Conservation (phyloP, 2,888 invertebrate genomes). For the Ernsta delagoae region DNA sequence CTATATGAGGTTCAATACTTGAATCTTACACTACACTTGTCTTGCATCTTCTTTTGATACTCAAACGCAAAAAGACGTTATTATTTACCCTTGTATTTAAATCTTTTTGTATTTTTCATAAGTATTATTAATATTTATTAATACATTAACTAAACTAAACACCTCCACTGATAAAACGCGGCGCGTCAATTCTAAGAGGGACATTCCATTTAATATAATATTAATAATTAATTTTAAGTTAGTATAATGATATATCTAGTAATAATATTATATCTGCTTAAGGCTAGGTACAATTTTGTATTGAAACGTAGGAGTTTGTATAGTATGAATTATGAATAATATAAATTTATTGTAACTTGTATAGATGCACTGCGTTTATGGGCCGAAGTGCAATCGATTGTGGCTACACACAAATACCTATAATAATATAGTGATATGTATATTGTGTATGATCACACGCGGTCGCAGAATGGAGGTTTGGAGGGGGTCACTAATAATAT, state of each 20-base stretch:
- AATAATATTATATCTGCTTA: constrained; percentile 28
- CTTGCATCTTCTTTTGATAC: too few species aligned
- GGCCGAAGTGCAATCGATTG: constrained; percentile 13
- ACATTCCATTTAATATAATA: constrained; percentile 29
- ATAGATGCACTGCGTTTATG: constrained; percentile 14
- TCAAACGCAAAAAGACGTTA: too few species aligned
- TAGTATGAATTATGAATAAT: neutral
- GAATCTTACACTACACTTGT: too few species aligned
- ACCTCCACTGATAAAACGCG: neutral
- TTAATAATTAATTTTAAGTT: constrained; percentile 31
- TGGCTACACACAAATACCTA: neutral
- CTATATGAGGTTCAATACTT: too few species aligned
- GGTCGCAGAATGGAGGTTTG: too few species aligned
- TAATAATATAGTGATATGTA: too few species aligned
- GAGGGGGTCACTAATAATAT: too few species aligned
- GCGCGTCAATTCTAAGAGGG: constrained; percentile 4
- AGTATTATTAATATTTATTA: constrained; percentile 10
- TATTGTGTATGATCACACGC: too few species aligned
- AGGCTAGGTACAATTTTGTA: constrained; percentile 26
- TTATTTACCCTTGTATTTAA: neutral
- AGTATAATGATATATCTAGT: too few species aligned
- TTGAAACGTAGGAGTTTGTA: constrained; percentile 10
- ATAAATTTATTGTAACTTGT: too few species aligned
- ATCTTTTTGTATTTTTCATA: neutral
- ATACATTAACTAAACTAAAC: neutral